A percentile compares a stretch with the other conserved stretches of the same genome.
Conservation (phyloP, 2,797 vertebrate species). For the Paedocypris micromegethes region DNA sequence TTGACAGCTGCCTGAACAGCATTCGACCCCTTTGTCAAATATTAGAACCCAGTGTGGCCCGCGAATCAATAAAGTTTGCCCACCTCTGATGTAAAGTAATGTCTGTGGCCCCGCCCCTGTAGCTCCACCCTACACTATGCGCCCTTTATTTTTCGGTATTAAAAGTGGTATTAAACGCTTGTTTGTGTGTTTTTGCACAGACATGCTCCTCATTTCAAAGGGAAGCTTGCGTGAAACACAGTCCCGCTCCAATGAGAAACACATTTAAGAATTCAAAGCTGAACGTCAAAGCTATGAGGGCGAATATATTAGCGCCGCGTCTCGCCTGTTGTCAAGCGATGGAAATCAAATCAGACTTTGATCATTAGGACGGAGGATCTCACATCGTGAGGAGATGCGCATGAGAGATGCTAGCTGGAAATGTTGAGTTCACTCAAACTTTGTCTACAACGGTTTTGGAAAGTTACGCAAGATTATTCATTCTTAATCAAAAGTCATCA, state of each 20-base stretch:
- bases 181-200: constrained; percentile 66
- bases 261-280: constrained; percentile 59
- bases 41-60: too few relatives aligned
- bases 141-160: constrained; percentile 57
- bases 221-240: constrained; percentile 55
- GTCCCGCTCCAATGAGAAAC: constrained; percentile 64
- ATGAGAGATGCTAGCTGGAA: constrained; percentile 12
- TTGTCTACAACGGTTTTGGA: neutral
- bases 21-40: too few relatives aligned
- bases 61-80: too few relatives aligned
- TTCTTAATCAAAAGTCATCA: too few relatives aligned
- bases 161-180: constrained; percentile 75
- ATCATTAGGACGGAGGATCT: constrained; percentile 23
- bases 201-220: constrained; percentile 68
- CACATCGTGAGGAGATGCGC: constrained; percentile 20
- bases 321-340: constrained; percentile 23
- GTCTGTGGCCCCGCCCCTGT: too few relatives aligned
- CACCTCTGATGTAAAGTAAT: too few relatives aligned
- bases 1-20: too few relatives aligned
- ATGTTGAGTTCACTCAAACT: constrained; percentile 19
- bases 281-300: constrained; percentile 54
- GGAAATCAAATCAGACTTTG: constrained; percentile 29
- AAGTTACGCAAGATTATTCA: too few relatives aligned
- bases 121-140: constrained; percentile 46
- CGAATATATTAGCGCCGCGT: constrained; percentile 25